A percentile compares a stretch with the other conserved stretches of the same genome.
Conservation (phyloP, 2,888 invertebrate genomes). For the Escarpia spicata region DNA sequence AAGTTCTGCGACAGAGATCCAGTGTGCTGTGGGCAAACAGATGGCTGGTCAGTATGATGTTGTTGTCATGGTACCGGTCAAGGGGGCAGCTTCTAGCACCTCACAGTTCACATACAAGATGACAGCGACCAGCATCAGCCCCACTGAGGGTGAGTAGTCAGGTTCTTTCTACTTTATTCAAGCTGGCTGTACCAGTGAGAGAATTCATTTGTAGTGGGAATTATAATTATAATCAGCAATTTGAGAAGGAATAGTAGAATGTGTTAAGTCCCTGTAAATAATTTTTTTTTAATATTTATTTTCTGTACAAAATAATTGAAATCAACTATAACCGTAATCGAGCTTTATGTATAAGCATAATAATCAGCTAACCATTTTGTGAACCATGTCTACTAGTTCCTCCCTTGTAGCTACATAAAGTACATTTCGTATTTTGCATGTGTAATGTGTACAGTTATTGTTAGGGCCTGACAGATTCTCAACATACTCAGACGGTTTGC, state of each 20-base stretch:
- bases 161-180: too few species aligned
- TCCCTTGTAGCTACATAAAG: too few species aligned
- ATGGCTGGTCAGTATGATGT: slow-evolving; percentile 27
- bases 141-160: not conserved
- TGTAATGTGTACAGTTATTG: not conserved
- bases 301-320: not conserved
- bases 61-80: slow-evolving; percentile 24
- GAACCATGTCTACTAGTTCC: not conserved
- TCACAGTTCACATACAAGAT: slow-evolving; percentile 22
- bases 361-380: not conserved
- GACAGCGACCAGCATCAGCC: slow-evolving; percentile 13
- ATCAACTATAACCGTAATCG: not conserved
- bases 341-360: not conserved
- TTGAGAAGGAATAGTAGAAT: not conserved
- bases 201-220: too few species aligned
- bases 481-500: too few species aligned
- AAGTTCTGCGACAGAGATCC: slow-evolving; percentile 16
- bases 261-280: not conserved
- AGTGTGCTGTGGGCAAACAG: slow-evolving; percentile 22
- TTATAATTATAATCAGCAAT: not conserved
- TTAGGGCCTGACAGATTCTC: too few species aligned
- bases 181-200: too few species aligned
- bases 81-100: slow-evolving; percentile 25
- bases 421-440: not conserved
- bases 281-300: not conserved